A percentile compares a stretch with the other conserved stretches of the same genome.
phyloP scores from a whole-genome alignment of 1,140 invertebrate species.

The Anastrepha obliqua region DNA sequence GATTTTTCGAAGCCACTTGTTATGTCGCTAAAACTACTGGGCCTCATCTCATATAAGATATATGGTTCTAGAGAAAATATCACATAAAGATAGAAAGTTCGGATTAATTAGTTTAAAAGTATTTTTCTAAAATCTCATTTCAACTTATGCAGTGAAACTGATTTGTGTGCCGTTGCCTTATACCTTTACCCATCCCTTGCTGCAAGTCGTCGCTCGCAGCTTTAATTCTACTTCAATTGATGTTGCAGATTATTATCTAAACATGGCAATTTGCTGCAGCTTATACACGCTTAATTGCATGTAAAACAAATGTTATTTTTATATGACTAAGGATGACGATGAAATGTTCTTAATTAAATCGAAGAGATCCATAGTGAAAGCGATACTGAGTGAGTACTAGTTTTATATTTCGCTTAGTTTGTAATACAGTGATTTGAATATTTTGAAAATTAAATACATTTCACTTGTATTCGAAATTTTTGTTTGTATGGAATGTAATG shows the following conservation, averaged over 20 bases:
- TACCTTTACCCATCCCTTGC: constrained; percentile 84
- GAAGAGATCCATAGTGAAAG: constrained; percentile 43
- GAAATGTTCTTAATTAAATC: constrained; percentile 67
- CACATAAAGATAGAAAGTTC: constrained; percentile 83
- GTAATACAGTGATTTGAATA: too few relatives aligned
- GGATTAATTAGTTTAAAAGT: neutral
- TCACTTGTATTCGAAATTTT: too few relatives aligned
- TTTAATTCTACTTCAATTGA: constrained; percentile 94
- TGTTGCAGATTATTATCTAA: constrained; percentile 80
- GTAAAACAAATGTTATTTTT: constrained; percentile 77
- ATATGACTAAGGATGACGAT: constrained; percentile 67
- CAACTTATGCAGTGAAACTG: constrained; percentile 82
- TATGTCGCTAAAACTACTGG: constrained; percentile 93
- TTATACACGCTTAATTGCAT: constrained; percentile 88
- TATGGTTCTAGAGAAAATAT: constrained; percentile 90
- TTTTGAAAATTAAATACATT: too few relatives aligned
- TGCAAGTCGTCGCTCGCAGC: constrained; percentile 82
- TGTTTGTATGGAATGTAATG: too few relatives aligned
- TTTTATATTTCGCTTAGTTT: too few relatives aligned
- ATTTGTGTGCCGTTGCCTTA: constrained; percentile 82
- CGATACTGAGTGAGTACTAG: neutral
- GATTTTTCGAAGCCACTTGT: constrained; percentile 86
- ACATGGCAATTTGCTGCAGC: constrained; percentile 78
- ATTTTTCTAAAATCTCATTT: neutral
- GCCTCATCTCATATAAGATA: constrained; percentile 79